Evolutionary conservation across 2,888 invertebrate species (phyloP).

Genomic region (Parnassius apollo): DNA sequence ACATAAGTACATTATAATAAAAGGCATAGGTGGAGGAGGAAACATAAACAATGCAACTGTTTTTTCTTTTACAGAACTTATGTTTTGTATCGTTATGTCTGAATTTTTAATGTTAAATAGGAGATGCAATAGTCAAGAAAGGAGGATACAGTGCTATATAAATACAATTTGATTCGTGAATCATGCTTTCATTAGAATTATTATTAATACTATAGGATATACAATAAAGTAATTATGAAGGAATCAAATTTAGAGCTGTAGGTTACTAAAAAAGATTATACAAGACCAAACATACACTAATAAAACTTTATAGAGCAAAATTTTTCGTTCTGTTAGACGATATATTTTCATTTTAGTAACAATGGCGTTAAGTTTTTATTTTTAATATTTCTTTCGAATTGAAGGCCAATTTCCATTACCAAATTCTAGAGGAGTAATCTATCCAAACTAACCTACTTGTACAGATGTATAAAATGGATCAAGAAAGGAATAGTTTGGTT

Average conservation of each 20-base stretch:
- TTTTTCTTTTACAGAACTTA: background rate
- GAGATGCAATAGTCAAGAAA: too few species aligned
- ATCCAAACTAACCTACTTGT: constrained; percentile 9
- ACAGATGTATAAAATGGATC: background rate
- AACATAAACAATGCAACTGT: background rate
- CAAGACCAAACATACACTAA: too few species aligned
- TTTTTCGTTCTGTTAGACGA: too few species aligned
- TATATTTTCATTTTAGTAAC: too few species aligned
- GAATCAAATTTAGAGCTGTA: too few species aligned
- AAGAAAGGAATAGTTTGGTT: background rate
- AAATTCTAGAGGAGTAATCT: background rate
- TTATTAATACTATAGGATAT: too few species aligned
- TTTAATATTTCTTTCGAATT: background rate
- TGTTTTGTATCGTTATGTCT: too few species aligned
- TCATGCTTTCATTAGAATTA: background rate
- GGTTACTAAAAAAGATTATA: too few species aligned
- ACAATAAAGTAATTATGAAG: too few species aligned
- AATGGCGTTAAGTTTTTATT: too few species aligned
- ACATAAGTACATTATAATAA: background rate
- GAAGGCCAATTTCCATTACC: background rate
- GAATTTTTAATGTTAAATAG: too few species aligned
- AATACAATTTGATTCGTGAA: background rate
- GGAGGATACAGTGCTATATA: background rate
- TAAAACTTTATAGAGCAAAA: too few species aligned
- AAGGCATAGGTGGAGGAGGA: background rate